Evolutionary conservation across 1,140 invertebrate species (phyloP), one percentile per base, ranked within the genome.

Genomic region (Mycetomoellerius zeteki): DNA sequence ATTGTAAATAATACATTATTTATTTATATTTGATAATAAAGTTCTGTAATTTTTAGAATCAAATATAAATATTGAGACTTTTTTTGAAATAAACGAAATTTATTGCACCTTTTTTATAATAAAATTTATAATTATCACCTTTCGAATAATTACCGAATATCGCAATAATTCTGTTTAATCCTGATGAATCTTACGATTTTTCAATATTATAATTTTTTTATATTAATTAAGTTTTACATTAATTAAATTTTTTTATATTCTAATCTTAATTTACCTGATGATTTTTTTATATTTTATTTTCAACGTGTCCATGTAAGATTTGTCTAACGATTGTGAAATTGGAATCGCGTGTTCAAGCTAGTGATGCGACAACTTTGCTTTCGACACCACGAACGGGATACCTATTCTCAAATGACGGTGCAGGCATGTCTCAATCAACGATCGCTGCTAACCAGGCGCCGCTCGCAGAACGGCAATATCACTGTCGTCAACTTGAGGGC

Each of bases 331-430:
- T 80, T 27, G 27, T 54, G 62, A 71, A 81, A 71, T 81, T 47
- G 21, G 21, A 56, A 81, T 80, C 43, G 14, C 21, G 10, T 37
- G 30, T 81, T 56, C 64, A 65, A 21, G 30, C 37, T 81, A 81
- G 64, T 19, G 16, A 16, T 16, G 19, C 16, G 50, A 72, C 52
- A 43, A n/a, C 52, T 30, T 82, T n/a, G 37, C 37, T 60, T 27
- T 82, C 54, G 58, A 82, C 67, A 37, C 24, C 33, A 56, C 65
- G 47, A 10, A 16, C 67, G 14, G 54, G 33, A 58, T 52, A 21
- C 77, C 62, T 90, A 90, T 91, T 90, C 89, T 88, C 89, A 86
- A 78, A 88, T 86, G 80, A 85, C 86, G 27, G 69, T 87, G n/a
- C n/a, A n/a, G 60, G 64, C 43, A 65, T 47, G 71, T 82, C 58